Conservation (phyloP, 35 echinoderm and acorn worm genomes). For the Nesometra sesokonis region DNA sequence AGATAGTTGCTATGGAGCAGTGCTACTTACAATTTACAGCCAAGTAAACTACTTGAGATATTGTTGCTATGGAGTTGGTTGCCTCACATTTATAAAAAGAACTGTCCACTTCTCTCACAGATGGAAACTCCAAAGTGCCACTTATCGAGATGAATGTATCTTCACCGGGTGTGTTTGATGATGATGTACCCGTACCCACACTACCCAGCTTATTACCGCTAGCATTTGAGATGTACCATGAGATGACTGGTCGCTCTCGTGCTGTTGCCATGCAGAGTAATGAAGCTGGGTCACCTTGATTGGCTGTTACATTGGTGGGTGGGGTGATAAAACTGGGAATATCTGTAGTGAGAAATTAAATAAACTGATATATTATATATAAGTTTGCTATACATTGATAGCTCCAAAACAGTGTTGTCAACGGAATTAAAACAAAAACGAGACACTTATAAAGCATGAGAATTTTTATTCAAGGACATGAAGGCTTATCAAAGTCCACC, state of each 20-base stretch:
- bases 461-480: too few species aligned
- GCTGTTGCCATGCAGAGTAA: slow-evolving; percentile 53
- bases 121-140: slow-evolving; percentile 38
- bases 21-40: slow-evolving; percentile 56
- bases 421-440: too few species aligned
- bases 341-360: slow-evolving; percentile 30
- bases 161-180: slow-evolving; percentile 10
- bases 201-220: slow-evolving; percentile 12
- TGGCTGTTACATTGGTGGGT: slow-evolving; percentile 58
- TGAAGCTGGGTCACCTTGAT: slow-evolving; percentile 44
- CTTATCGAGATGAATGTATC: slow-evolving; percentile 21
- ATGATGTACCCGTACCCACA: slow-evolving; percentile 34
- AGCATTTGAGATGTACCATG: slow-evolving; percentile 52
- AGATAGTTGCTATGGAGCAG: not conserved
- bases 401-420: too few species aligned
- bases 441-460: too few species aligned
- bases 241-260: slow-evolving; percentile 42
- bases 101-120: slow-evolving; percentile 38
- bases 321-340: slow-evolving; percentile 41
- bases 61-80: slow-evolving; percentile 30
- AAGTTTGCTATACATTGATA: too few species aligned
- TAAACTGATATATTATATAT: too few species aligned
- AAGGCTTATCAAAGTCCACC: too few species aligned
- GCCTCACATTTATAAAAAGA: slow-evolving; percentile 76
- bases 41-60: slow-evolving; percentile 12